Evolutionary conservation across 2,797 vertebrate species (phyloP), one percentile per base, ranked within the genome.

Genomic region (Takifugu rubripes): DNA sequence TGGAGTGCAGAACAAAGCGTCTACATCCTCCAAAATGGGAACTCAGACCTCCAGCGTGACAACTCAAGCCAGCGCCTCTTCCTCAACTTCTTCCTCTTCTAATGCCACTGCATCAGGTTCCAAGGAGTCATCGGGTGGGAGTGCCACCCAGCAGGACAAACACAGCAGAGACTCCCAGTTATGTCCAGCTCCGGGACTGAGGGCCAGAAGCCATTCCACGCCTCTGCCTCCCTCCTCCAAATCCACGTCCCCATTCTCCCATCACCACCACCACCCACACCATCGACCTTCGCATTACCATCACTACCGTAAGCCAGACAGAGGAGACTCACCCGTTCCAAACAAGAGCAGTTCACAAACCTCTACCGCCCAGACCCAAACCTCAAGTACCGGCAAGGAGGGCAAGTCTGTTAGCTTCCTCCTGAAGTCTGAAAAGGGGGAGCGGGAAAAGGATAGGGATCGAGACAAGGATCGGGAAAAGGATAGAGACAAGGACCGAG

Each of bases 161-260:
- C 89, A 91, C 72, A 88, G 88, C 72, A 90, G 91, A 77, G 92
- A 92, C 2, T 5, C 75, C 26, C 90, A 89, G 76, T 67, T 87
- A 44, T 82, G 92, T 25, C 87, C 92, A 2, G 77, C 92, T 43
- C 90, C 90, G 0, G 90, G 90, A 42, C 81, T 92, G n/a, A 87
- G 95, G 44, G 95, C 95, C 14, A 89, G 94, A 64, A 97, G 95
- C 82, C 94, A 97, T 87, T 97, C 95, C 0, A 97, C 94, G 0
- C 95, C 95, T 0, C 87, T 96, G 65, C 95, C 94, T 24, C 95
- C 95, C 3, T 92, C 91, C 4, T 92, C 91, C 21, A 92, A 92
- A 74, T 92, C 92, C 53, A 90, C 92, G 3, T 92, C 91, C n/a
- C 90, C 90, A 3, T 92, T 91, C 81, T 90, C 90, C 25, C 88